These are phyloP conservation scores for Holothuria leucospilota DNA, from an alignment of 53 echinoderm and acorn worm species.

Conservation along the genomic window DNA sequence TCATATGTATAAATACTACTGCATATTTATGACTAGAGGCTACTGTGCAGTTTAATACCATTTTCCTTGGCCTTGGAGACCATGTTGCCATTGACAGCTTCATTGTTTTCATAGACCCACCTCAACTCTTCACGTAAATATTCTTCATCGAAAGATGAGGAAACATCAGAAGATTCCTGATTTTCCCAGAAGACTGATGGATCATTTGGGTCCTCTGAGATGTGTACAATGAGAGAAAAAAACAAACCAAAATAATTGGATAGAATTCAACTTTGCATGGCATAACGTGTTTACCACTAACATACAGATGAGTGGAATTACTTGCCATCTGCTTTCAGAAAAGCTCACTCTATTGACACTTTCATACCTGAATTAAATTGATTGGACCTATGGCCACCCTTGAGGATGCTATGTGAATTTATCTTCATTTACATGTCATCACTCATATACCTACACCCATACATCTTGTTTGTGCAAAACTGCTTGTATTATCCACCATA, in stretches of 20 bases:
- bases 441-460: too few species aligned
- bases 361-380: too few species aligned
- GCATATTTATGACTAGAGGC: background rate
- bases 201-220: slow-evolving; percentile 9
- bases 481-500: too few species aligned
- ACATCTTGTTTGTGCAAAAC: too few species aligned
- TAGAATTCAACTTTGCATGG: background rate
- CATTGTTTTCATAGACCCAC: background rate
- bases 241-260: background rate
- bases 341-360: too few species aligned
- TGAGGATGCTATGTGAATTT: too few species aligned
- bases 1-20: too few species aligned
- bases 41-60: slow-evolving; percentile 16
- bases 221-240: background rate
- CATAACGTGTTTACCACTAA: too few species aligned
- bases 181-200: slow-evolving; percentile 31
- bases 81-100: background rate
- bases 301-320: too few species aligned
- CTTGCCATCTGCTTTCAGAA: too few species aligned
- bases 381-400: too few species aligned
- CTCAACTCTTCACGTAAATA: slow-evolving; percentile 9
- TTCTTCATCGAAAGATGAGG: slow-evolving; percentile 2
- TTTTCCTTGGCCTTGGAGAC: background rate
- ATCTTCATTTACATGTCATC: too few species aligned
- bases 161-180: background rate